Evolutionary conservation across 2,113 vertebrate genomes (phyloP).

Genomic region (Pogona vitticeps): DNA sequence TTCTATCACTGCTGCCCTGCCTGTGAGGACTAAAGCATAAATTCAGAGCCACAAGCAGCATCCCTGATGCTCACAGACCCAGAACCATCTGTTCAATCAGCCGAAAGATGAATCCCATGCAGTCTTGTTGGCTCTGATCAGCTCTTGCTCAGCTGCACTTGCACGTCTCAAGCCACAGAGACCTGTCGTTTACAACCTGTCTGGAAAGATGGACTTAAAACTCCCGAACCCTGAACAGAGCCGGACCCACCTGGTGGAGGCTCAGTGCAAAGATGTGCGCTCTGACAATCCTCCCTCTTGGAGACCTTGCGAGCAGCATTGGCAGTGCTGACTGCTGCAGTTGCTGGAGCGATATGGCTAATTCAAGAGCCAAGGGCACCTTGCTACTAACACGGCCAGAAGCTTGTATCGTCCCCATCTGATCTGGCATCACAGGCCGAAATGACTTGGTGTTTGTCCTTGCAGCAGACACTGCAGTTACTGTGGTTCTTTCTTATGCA

Average conservation of each 20-base stretch:
- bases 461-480: background rate
- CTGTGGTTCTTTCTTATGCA: background rate
- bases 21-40: background rate
- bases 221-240: background rate
- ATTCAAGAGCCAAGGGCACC: conserved; percentile 5
- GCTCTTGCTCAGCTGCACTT: background rate
- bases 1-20: background rate
- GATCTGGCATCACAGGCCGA: background rate
- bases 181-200: too few relatives aligned
- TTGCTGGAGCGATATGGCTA: background rate
- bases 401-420: background rate
- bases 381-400: background rate
- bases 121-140: background rate
- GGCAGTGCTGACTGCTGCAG: background rate
- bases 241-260: background rate
- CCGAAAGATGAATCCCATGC: background rate
- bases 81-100: conserved; percentile 1
- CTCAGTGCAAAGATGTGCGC: too few relatives aligned
- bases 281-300: background rate
- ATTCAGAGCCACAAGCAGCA: background rate
- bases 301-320: background rate
- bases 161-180: background rate
- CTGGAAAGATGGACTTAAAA: background rate
- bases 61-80: background rate
- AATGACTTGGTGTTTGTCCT: background rate